Conservation (phyloP, 2,113 vertebrate species). For the rabbit (Oryctolagus cuniculus) region DNA sequence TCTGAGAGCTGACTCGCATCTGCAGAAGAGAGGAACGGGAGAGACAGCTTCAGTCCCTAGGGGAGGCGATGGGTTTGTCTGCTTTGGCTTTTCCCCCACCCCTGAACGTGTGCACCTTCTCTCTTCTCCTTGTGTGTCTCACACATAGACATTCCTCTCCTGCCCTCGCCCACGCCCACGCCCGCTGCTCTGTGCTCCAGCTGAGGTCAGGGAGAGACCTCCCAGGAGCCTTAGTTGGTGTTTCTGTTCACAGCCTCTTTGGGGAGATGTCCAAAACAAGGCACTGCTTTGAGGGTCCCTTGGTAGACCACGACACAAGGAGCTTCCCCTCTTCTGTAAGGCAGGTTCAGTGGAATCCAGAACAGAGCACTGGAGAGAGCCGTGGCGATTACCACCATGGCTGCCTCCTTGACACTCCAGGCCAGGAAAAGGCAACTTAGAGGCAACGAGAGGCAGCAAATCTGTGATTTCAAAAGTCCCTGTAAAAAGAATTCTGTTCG, state of each 20-base stretch:
- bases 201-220: background rate
- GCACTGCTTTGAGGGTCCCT: background rate
- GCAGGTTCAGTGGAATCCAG: background rate
- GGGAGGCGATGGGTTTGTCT: conserved; percentile 28
- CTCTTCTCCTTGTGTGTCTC: background rate
- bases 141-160: background rate
- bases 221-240: background rate
- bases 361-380: background rate
- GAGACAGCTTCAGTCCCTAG: background rate
- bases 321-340: background rate
- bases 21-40: conserved; percentile 5
- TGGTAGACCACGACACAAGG: background rate
- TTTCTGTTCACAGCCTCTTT: conserved; percentile 20
- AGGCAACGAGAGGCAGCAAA: background rate
- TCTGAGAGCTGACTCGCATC: background rate
- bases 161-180: background rate
- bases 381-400: too few species aligned
- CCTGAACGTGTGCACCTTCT: background rate
- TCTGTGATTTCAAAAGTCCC: conserved; percentile 16
- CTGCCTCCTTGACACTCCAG: background rate
- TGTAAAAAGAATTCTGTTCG: conserved; percentile 47
- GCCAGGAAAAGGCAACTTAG: background rate
- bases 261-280: background rate
- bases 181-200: background rate
- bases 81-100: background rate